phyloP scores from a whole-genome alignment of 2,888 invertebrate species.

The Epirrhoe tristata region DNA sequence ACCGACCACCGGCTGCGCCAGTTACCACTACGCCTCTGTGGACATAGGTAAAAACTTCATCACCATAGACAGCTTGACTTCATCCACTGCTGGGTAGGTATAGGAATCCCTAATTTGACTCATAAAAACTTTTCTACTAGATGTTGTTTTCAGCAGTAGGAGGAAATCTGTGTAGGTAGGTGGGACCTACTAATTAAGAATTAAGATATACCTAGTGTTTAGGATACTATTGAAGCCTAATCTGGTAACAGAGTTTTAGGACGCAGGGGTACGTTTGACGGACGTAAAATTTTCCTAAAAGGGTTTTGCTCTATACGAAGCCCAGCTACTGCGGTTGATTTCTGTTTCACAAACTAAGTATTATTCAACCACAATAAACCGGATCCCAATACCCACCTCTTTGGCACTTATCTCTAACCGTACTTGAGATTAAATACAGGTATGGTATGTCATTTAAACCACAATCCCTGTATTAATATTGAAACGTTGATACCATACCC shows the following conservation, averaged over 20 bases:
- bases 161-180: too few relatives aligned
- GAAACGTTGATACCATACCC: conserved; percentile 31
- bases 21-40: conserved; percentile 80
- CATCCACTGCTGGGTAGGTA: too few relatives aligned
- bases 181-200: too few relatives aligned
- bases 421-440: conserved; percentile 27
- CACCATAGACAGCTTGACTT: not conserved
- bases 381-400: conserved; percentile 16
- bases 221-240: too few relatives aligned
- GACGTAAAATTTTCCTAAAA: not conserved
- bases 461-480: conserved; percentile 35
- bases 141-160: too few relatives aligned
- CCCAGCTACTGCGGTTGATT: conserved; percentile 12
- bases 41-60: conserved; percentile 62
- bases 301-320: not conserved
- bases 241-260: too few relatives aligned
- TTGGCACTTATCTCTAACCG: conserved; percentile 16
- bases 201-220: too few relatives aligned
- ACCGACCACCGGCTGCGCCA: conserved; percentile 86
- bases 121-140: too few relatives aligned
- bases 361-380: conserved; percentile 3
- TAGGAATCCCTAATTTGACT: too few relatives aligned
- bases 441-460: conserved; percentile 27
- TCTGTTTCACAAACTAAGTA: not conserved
- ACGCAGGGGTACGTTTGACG: too few relatives aligned